Evolutionary conservation across 2,888 invertebrate genomes (phyloP), one percentile per base, ranked within the genome.

Genomic region (Ramazzottius varieornatus): DNA sequence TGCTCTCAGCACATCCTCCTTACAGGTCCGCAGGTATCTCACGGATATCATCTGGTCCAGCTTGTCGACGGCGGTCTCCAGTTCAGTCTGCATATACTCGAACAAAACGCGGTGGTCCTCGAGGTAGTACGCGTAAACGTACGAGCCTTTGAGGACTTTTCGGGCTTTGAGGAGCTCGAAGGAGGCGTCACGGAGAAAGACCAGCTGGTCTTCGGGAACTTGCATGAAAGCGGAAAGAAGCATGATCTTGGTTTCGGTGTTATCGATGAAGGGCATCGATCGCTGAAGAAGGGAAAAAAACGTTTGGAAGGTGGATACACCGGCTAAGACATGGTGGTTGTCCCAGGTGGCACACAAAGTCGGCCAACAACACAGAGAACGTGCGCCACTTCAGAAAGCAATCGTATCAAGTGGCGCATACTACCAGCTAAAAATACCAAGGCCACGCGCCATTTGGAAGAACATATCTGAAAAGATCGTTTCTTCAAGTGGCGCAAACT

Each of bases 81-180:
- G 73, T 73, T 83, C 83, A 69, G 82, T 83, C 82, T 83, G 73
- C 20, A 66, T 67, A 68, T 33, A 46, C 63, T 72, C 71, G 67
- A 66, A 4, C 54, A 64, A 46, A 32, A 32, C 65, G 2, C 82
- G 82, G 71, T 80, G 80, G 69, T 82, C 83, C 72, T 82, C 81
- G 64, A 83, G 73, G 72, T 83, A 83, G 73, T 81, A 83, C 13
- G 83, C 83, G 72, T 83, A 83, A n/a, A 82, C 82, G 72, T 83
- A 83, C 2, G 82, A 82, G 63, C 82, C 83, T 72, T 82, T 82
- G 1, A 83, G 73, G 29, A 83, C 82, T 67, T 82, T 74, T 65
- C 83, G 74, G 1, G 82, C 80, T 73, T 82, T 82, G 40, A 83
- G 73, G 64, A 83, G 74, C 72, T 83, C 83, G 67, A 81, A 75